Base-by-base conservation (phyloP, 2,797 vertebrate species). In the Neosalanx taihuensis region DNA sequence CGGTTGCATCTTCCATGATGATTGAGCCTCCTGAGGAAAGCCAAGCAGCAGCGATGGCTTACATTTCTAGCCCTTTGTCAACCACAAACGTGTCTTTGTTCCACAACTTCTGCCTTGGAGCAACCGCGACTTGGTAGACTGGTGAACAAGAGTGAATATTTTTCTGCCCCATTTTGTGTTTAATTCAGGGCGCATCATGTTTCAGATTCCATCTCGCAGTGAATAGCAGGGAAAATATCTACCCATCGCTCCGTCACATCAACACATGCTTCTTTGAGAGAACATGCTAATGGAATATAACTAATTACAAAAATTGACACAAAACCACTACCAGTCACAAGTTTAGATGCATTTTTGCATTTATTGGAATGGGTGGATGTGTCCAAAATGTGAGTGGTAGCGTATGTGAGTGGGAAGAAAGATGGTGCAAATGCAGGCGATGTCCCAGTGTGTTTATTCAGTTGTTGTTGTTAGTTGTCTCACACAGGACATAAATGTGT, bases 41-140 rank as follows among this genome's bases (percentile, higher is more conserved):
- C 80, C 77, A 85, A 84, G 85, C 82, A 77, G 84, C 87, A 81
- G 87, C 86, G 81, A 56, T 67, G 86, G 86, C 87, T 92, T 90
- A 88, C 81, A 81, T 92, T 92, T 91, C 89, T 65, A 77, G 76
- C 77, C 84, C 71, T 84, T 88, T 92, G 90, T 85, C 84, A 69
- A 58, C 73, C 86, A 91, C 89, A 92, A 90, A 86, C 85, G 88
- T 79, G 70, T 85, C 90, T 92, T 92, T 92, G 92, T 93, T 89
- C 78, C 79, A 64, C 77, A 79, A 83, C 83, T 91, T 87, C 81
- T 85, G 83, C 88, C 87, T 83, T 72, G 76, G 86, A 89, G 86
- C 86, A 70, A 83, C 84, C 81, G 51, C 76, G 64, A 83, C 83
- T 86, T 82, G 73, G 73, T 67, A 84, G 88, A 85, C 86, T n/a